A percentile compares a stretch with the other conserved stretches of the same genome.
Evolutionary conservation across 2,113 vertebrate species (phyloP).

Genomic region (Embiotoca jacksoni): DNA sequence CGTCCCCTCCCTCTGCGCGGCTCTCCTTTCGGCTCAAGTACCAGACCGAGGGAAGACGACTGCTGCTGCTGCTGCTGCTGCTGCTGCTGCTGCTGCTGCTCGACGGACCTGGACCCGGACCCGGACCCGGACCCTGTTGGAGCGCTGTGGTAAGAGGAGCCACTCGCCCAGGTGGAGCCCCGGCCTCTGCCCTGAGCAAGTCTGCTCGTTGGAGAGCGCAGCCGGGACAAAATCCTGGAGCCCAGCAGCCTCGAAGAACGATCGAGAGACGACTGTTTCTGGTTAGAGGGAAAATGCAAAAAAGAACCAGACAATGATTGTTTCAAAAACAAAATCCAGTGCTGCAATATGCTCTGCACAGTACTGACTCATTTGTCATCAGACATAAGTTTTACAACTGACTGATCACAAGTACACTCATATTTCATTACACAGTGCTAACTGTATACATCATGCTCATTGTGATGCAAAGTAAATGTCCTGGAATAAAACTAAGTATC

Average conservation of each 20-base stretch:
- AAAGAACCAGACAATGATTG: background rate
- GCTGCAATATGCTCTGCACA: background rate
- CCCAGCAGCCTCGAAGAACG: conserved; percentile 64
- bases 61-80: background rate
- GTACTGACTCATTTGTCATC: no score
- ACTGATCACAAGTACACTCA: background rate
- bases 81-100: conserved; percentile 27
- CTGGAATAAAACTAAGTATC: background rate
- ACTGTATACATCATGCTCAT: background rate
- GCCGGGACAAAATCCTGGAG: conserved; percentile 80
- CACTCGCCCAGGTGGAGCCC: conserved; percentile 48
- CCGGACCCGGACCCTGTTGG: conserved; percentile 26
- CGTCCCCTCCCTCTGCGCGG: conserved; percentile 71
- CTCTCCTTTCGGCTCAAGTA: conserved; percentile 65
- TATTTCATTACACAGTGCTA: background rate
- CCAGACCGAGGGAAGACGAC: conserved; percentile 48
- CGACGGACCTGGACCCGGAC: conserved; percentile 33
- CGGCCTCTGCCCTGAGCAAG: conserved; percentile 75
- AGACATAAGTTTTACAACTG: background rate
- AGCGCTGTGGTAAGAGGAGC: conserved; percentile 46
- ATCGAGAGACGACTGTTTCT: conserved; percentile 70
- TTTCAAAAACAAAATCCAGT: conserved; percentile 10
- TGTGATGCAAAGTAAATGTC: background rate
- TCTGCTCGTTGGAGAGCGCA: conserved; percentile 84
- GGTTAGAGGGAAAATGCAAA: conserved; percentile 19